phyloP scores from a whole-genome alignment of 2,797 vertebrate genomes.

The Gymnoscopelus microlampas region DNA sequence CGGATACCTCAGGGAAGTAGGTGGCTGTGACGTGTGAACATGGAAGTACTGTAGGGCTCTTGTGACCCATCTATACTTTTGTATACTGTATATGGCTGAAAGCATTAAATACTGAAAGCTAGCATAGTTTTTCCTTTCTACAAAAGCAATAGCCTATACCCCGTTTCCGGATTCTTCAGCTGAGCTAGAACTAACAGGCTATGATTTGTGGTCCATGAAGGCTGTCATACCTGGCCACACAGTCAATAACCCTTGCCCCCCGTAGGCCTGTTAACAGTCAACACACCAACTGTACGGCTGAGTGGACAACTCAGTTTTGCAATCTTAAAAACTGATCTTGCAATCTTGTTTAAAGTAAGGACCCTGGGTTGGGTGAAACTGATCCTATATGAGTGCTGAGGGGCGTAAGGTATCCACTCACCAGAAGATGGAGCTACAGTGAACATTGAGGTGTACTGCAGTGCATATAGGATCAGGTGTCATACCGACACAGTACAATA shows the following conservation, averaged over 20 bases:
- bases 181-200: constrained; percentile 15
- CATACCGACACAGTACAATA: no score
- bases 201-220: constrained; percentile 3
- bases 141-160: not conserved
- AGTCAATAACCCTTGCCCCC: not conserved
- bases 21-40: no score
- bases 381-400: no score
- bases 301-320: not conserved
- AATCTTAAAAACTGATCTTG: not conserved
- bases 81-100: no score
- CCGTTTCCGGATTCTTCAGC: not conserved
- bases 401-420: not conserved
- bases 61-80: no score
- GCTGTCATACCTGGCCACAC: not conserved
- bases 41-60: no score
- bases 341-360: not conserved
- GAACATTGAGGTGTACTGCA: not conserved
- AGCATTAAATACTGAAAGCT: no score
- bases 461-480: not conserved
- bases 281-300: not conserved
- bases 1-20: no score
- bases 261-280: not conserved
- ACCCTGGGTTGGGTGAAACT: not conserved
- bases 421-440: not conserved
- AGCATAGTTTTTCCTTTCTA: not conserved